A percentile compares a stretch with the other conserved stretches of the same genome.
Conservation (phyloP, 2,797 vertebrate species). For the Sarcophilus harrisii region DNA sequence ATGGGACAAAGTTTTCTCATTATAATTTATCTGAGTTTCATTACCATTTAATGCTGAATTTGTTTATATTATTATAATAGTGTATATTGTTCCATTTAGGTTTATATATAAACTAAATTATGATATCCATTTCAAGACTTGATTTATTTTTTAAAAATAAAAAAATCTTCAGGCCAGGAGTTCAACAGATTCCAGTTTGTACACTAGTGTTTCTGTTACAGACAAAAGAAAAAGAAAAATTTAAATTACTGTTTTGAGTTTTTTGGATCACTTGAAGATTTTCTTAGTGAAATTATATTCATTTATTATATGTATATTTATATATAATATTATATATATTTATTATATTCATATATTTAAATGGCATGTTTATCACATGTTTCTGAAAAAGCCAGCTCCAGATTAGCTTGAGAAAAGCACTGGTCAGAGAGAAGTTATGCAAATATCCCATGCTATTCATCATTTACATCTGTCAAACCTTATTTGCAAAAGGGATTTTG, state of each 20-base stretch:
- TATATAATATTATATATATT: too few species aligned
- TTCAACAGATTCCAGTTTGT: not conserved
- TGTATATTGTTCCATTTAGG: not conserved
- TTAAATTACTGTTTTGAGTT: conserved; percentile 19
- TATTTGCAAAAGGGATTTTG: not conserved
- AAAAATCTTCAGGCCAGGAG: not conserved
- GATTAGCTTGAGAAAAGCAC: conserved; percentile 18
- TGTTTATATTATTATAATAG: not conserved
- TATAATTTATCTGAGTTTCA: not conserved
- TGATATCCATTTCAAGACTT: not conserved
- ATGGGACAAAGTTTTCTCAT: not conserved
- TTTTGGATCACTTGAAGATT: conserved; percentile 17
- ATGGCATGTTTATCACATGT: conserved; percentile 29
- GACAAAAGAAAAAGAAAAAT: not conserved
- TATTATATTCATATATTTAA: conserved; percentile 31
- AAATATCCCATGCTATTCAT: conserved; percentile 19
- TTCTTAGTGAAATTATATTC: conserved; percentile 25
- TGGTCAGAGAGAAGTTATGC: conserved; percentile 18
- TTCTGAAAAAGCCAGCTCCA: conserved; percentile 32
- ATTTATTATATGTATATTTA: not conserved
- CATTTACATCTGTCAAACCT: not conserved
- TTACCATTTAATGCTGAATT: not conserved
- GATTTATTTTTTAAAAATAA: not conserved
- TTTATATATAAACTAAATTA: not conserved
- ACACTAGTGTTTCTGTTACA: not conserved